phyloP scores from a whole-genome alignment of 2,113 vertebrate species.

The Rhegmatorhina hoffmannsi region DNA sequence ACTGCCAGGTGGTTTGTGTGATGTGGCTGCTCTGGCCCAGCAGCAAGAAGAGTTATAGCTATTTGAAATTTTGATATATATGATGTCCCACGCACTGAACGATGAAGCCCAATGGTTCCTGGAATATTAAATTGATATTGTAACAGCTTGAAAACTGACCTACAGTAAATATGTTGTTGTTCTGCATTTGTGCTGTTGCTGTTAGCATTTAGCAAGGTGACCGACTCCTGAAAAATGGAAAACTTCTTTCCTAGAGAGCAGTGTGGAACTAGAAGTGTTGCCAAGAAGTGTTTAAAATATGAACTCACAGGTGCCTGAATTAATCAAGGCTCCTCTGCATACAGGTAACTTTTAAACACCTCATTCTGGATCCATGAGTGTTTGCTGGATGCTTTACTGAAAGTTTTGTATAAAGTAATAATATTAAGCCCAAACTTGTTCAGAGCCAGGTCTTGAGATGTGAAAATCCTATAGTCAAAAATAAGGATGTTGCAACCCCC shows the following conservation, averaged over 20 bases:
- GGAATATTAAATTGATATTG: not conserved
- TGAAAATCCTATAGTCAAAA: not conserved
- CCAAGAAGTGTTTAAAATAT: not conserved
- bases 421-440: not conserved
- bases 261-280: not conserved
- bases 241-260: not conserved
- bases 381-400: not conserved
- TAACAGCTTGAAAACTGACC: not conserved
- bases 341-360: not conserved
- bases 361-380: not conserved
- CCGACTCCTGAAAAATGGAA: not conserved
- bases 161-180: not conserved
- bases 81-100: not conserved
- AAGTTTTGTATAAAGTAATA: not conserved
- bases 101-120: not conserved
- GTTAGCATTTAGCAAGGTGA: not conserved
- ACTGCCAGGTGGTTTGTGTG: not conserved
- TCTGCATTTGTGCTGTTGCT: not conserved
- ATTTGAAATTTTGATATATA: not conserved
- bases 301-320: not conserved
- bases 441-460: not conserved
- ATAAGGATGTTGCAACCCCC: not conserved
- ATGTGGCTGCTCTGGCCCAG: rapidly evolving
- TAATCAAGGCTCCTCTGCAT: not conserved
- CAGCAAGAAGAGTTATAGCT: not conserved